A percentile compares a stretch with the other conserved stretches of the same genome.
These are phyloP conservation scores for Orchesellides sinensis DNA, from an alignment of 2,888 invertebrate species.

Conservation along the genomic window DNA sequence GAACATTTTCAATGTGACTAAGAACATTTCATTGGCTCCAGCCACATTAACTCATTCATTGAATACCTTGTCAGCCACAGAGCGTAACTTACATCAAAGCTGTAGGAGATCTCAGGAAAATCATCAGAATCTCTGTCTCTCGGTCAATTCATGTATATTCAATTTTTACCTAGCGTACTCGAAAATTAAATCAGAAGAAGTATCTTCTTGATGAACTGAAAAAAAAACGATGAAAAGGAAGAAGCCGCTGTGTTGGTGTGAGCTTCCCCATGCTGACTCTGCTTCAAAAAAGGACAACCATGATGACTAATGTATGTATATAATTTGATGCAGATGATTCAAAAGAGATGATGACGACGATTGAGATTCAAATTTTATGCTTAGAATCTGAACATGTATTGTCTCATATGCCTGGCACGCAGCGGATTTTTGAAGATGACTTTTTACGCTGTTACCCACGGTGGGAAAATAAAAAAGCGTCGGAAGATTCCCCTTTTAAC, in stretches of 20 bases:
- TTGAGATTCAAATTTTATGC: constrained; percentile 48
- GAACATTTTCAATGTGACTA: too few relatives aligned
- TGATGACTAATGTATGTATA: not conserved
- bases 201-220: constrained; percentile 5
- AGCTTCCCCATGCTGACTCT: not conserved
- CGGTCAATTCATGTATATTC: constrained; percentile 43
- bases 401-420: not conserved
- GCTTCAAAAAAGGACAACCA: constrained; percentile 3
- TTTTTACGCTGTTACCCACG: not conserved
- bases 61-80: too few relatives aligned
- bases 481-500: constrained; percentile 18
- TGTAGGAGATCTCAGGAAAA: constrained; percentile 52
- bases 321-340: constrained; percentile 25
- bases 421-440: not conserved
- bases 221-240: constrained; percentile 36
- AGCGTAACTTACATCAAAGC: too few relatives aligned
- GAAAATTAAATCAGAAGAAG: constrained; percentile 19
- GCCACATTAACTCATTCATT: not conserved
- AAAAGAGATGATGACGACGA: constrained; percentile 41
- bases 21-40: not conserved
- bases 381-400: constrained; percentile 11
- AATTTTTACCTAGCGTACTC: not conserved
- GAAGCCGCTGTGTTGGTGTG: constrained; percentile 23
- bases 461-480: constrained; percentile 34
- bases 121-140: constrained; percentile 8